phyloP scores from a whole-genome alignment of 2,888 invertebrate species.

The Coenonympha glycerion region DNA sequence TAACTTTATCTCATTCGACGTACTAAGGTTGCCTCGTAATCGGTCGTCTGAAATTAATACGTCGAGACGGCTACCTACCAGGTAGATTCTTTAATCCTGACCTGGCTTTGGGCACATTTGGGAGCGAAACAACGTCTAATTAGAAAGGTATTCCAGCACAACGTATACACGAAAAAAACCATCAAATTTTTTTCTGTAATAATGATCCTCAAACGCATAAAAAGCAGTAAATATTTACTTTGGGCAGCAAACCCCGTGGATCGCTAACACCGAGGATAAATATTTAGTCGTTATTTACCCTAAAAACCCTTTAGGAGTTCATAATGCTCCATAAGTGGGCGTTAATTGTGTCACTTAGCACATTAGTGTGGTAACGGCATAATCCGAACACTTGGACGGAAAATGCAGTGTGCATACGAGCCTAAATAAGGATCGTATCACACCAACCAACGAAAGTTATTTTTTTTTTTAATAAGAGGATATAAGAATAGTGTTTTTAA shows the following conservation, averaged over 20 bases:
- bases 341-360: slow-evolving; percentile 27
- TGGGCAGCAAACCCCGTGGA: neutral
- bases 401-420: neutral
- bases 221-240: neutral
- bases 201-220: neutral
- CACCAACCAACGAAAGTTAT: neutral
- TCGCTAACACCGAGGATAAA: slow-evolving; percentile 9
- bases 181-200: neutral
- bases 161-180: neutral
- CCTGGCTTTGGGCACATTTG: too few species aligned
- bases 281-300: slow-evolving; percentile 3
- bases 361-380: slow-evolving; percentile 9
- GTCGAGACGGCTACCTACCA: too few species aligned
- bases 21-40: too few species aligned
- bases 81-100: too few species aligned
- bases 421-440: neutral
- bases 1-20: too few species aligned
- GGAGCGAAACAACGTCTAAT: too few species aligned
- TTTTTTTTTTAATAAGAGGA: too few species aligned
- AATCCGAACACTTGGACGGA: neutral
- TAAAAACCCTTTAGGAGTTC: slow-evolving; percentile 18
- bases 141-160: too few species aligned
- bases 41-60: too few species aligned
- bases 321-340: slow-evolving; percentile 25
- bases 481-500: too few species aligned